Conservation (phyloP, 2,797 vertebrate genomes). For the Enteromius treurensis region DNA sequence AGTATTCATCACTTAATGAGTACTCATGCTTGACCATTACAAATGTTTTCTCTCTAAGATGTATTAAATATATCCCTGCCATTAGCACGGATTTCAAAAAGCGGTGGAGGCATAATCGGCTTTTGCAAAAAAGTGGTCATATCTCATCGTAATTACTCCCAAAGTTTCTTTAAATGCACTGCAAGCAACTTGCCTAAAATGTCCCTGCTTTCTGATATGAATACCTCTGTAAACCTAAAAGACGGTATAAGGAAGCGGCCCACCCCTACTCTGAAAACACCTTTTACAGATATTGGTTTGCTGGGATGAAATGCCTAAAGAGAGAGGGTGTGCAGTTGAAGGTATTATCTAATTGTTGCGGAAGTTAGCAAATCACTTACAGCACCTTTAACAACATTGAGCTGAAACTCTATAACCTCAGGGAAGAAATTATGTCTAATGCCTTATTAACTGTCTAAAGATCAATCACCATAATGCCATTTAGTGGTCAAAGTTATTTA, state of each 20-base stretch:
- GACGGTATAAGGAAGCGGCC: background rate
- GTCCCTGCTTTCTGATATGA: background rate
- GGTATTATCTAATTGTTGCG: background rate
- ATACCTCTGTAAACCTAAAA: background rate
- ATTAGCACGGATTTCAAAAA: slow-evolving; percentile 6
- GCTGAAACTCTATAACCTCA: slow-evolving; percentile 18
- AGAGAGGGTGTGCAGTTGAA: background rate
- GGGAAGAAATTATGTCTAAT: slow-evolving; percentile 26
- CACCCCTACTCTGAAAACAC: background rate
- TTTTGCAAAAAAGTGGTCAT: background rate
- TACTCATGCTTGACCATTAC: background rate
- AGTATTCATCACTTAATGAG: background rate
- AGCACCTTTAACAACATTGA: slow-evolving; percentile 26
- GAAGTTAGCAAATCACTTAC: slow-evolving; percentile 9
- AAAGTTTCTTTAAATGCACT: background rate
- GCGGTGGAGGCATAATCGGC: background rate
- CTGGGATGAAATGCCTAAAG: background rate
- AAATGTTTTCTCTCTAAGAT: background rate
- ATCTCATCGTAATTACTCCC: background rate
- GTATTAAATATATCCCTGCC: background rate
- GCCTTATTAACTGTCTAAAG: slow-evolving; percentile 35
- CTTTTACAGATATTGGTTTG: background rate
- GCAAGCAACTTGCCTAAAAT: background rate
- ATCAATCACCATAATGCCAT: slow-evolving; percentile 27
- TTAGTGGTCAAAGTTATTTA: slow-evolving; percentile 39